Evolutionary conservation across 2,797 vertebrate genomes (phyloP).

Genomic region (Sandelia bainsii): DNA sequence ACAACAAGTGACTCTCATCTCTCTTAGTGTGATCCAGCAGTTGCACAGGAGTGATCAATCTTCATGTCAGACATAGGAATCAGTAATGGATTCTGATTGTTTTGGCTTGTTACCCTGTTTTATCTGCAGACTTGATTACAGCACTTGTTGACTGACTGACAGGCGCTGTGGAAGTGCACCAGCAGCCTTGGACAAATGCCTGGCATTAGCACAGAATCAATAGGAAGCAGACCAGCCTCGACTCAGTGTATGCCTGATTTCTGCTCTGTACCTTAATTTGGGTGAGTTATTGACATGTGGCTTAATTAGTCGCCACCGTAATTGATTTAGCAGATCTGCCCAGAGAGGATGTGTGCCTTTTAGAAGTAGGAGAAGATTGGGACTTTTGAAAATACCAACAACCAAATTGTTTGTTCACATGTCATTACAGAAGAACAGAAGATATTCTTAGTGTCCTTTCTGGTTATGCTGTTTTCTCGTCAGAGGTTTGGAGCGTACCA

Average conservation of each 20-base stretch:
- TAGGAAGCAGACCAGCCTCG: constrained; percentile 49
- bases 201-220: constrained; percentile 69
- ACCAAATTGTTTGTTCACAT: constrained; percentile 1
- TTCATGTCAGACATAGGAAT: constrained; percentile 39
- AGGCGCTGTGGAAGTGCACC: constrained; percentile 47
- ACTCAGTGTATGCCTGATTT: constrained; percentile 55
- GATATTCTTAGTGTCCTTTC: neutral
- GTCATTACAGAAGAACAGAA: neutral
- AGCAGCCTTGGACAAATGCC: constrained; percentile 57
- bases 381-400: constrained; percentile 19
- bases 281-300: constrained; percentile 76
- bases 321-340: constrained; percentile 60
- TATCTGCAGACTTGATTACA: constrained; percentile 66
- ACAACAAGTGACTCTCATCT: constrained; percentile 4
- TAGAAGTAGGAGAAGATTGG: constrained; percentile 12
- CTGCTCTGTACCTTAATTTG: constrained; percentile 72
- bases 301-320: constrained; percentile 67
- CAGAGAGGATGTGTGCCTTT: constrained; percentile 17
- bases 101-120: constrained; percentile 54
- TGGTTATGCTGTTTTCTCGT: neutral
- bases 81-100: constrained; percentile 47
- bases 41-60: constrained; percentile 25
- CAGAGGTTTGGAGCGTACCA: neutral
- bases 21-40: constrained; percentile 6
- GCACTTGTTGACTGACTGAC: constrained; percentile 67